Percentiles rank a stretch among this genome's conserved stretches.
These are phyloP conservation scores for Enteromius radiatus DNA, from an alignment of 2,797 vertebrate species.

Conservation along the genomic window DNA sequence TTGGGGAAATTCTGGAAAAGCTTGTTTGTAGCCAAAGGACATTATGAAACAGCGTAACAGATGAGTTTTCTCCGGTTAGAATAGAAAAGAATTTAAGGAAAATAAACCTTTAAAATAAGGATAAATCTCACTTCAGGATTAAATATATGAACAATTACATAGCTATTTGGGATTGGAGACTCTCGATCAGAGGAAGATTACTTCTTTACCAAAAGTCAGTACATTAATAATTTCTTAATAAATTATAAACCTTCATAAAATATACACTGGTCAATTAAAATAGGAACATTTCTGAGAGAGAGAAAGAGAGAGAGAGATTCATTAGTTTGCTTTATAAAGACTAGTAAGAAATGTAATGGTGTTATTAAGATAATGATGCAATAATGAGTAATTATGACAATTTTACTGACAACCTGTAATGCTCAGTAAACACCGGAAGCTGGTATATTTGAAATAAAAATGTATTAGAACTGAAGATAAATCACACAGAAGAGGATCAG, in stretches of 20 bases:
- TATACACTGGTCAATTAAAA: background rate
- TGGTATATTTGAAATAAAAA: too few relatives aligned
- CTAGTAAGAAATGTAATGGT: background rate
- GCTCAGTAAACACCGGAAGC: too few relatives aligned
- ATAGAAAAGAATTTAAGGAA: background rate
- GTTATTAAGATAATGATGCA: background rate
- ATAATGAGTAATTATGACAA: background rate
- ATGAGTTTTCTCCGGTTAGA: background rate
- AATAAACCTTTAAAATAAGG: background rate
- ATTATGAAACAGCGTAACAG: constrained; percentile 32
- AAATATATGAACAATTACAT: background rate
- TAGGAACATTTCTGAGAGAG: background rate
- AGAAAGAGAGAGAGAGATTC: background rate
- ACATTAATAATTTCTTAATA: background rate
- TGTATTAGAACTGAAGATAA: too few relatives aligned
- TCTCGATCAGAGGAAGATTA: background rate
- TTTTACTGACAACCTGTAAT: too few relatives aligned
- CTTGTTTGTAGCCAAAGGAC: constrained; percentile 37
- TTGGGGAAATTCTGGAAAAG: constrained; percentile 40
- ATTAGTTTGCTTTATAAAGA: background rate
- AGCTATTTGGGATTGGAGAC: background rate
- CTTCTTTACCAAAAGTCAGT: background rate
- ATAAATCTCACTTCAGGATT: too few relatives aligned
- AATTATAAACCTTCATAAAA: background rate
- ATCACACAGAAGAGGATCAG: too few relatives aligned